Percentiles rank a stretch among this genome's conserved stretches.
Evolutionary conservation across 64 coral and sea anemone genomes (phyloP).

Genomic region (Montipora efflorescens): DNA sequence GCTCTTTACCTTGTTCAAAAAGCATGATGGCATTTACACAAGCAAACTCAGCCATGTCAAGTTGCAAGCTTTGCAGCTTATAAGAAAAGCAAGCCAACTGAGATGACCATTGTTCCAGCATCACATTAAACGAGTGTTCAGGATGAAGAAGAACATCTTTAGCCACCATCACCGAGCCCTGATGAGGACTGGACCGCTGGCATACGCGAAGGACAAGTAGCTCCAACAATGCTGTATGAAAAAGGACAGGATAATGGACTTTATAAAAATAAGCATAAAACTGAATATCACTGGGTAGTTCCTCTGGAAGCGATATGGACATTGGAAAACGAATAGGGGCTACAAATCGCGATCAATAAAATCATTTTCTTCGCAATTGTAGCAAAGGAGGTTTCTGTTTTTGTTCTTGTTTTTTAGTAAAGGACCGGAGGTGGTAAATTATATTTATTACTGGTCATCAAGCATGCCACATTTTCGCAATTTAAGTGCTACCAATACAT

Average conservation of each 20-base stretch:
- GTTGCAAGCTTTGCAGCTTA: conserved; percentile 95
- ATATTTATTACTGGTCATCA: too few relatives aligned
- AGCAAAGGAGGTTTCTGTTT: too few relatives aligned
- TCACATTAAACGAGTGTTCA: conserved; percentile 83
- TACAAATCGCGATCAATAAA: too few relatives aligned
- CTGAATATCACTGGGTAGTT: too few relatives aligned
- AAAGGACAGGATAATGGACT: background rate
- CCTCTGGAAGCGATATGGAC: too few relatives aligned
- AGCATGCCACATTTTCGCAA: too few relatives aligned
- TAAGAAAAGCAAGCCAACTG: conserved; percentile 89
- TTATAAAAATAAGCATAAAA: too few relatives aligned
- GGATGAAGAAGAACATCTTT: conserved; percentile 90
- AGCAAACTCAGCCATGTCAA: conserved; percentile 99
- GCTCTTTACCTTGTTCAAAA: conserved; percentile 91
- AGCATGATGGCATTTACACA: conserved; percentile 97
- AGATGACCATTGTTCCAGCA: conserved; percentile 90
- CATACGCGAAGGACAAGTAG: conserved; percentile 94
- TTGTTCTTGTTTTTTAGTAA: too few relatives aligned
- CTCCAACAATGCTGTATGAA: conserved; percentile 76
- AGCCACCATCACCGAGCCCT: conserved; percentile 92
- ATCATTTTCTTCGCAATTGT: too few relatives aligned
- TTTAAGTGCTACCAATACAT: background rate
- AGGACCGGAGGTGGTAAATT: too few relatives aligned
- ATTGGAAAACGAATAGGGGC: too few relatives aligned
- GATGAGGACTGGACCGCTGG: conserved; percentile 95